These are phyloP conservation scores for Leptinotarsa defecta DNA, from an alignment of 1,140 invertebrate species.

Conservation along the genomic window DNA sequence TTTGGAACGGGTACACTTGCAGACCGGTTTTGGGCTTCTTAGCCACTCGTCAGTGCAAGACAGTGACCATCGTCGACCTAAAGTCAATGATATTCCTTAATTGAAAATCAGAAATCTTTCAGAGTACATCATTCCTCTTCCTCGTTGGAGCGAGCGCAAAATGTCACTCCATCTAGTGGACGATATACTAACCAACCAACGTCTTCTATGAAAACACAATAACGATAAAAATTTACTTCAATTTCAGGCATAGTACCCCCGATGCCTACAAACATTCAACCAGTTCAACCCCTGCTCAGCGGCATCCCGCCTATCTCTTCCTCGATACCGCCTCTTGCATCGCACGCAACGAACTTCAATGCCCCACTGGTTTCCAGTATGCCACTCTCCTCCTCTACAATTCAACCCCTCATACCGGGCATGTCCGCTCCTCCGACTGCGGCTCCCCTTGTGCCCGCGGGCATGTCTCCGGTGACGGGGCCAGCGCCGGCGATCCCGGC, in stretches of 20 bases:
- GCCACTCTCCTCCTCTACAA: constrained; percentile 15
- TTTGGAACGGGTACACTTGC: too few species aligned
- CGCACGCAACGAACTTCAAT: constrained; percentile 33
- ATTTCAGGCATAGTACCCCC: constrained; percentile 49
- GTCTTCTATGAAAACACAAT: too few species aligned
- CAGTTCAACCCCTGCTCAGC: constrained; percentile 40
- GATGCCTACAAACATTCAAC: constrained; percentile 46
- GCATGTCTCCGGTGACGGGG: not conserved
- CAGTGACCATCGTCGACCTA: too few species aligned
- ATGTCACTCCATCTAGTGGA: too few species aligned
- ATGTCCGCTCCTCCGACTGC: constrained; percentile 5
- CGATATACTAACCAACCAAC: too few species aligned
- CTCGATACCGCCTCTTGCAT: not conserved
- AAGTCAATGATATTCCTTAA: too few species aligned
- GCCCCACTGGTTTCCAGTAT: constrained; percentile 29
- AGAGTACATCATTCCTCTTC: too few species aligned
- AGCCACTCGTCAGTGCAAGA: too few species aligned
- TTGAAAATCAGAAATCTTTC: too few species aligned
- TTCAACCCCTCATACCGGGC: constrained; percentile 28
- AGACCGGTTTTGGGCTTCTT: too few species aligned
- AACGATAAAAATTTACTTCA: not conserved
- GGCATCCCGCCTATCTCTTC: constrained; percentile 4
- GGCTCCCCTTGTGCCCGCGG: constrained; percentile 9
- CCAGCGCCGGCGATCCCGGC: constrained; percentile 12
- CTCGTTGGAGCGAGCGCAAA: too few species aligned